phyloP scores from a whole-genome alignment of 2,797 vertebrate genomes.

The Poecile montanus region DNA sequence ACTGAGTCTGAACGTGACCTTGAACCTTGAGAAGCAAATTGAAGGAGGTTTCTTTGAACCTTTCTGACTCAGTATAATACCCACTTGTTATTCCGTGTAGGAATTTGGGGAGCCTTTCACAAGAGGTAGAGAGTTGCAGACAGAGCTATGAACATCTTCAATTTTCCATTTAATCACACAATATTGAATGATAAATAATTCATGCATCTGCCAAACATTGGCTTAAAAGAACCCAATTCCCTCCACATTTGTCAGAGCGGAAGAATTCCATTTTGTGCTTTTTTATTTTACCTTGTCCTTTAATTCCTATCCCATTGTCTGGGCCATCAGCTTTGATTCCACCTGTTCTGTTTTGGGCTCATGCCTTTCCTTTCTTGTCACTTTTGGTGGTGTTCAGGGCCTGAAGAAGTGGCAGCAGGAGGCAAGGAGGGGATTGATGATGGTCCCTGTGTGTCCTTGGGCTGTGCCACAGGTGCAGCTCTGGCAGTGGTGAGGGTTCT shows the following conservation, averaged over 20 bases:
- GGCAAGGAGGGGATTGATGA: not conserved
- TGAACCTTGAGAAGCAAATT: not conserved
- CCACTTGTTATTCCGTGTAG: not conserved
- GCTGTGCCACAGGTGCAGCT: not conserved
- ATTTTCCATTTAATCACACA: conserved; percentile 77
- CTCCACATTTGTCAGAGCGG: conserved; percentile 74
- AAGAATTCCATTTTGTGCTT: conserved; percentile 69
- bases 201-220: conserved; percentile 81
- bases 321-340: conserved; percentile 59
- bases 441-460: not conserved
- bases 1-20: not conserved
- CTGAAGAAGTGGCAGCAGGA: not conserved
- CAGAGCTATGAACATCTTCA: conserved; percentile 67
- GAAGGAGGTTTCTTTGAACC: not conserved
- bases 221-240: conserved; percentile 79
- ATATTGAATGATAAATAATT: conserved; percentile 84
- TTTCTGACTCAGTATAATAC: not conserved
- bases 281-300: conserved; percentile 72
- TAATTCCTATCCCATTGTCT: conserved; percentile 58
- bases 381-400: not conserved
- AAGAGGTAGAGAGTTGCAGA: conserved; percentile 21
- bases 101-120: not conserved
- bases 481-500: not conserved
- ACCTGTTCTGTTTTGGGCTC: conserved; percentile 21
- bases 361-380: conserved; percentile 41